Percentiles rank a stretch among this genome's conserved stretches.
Evolutionary conservation across 2,113 vertebrate species (phyloP).

Genomic region (Spheniscus mendiculus): DNA sequence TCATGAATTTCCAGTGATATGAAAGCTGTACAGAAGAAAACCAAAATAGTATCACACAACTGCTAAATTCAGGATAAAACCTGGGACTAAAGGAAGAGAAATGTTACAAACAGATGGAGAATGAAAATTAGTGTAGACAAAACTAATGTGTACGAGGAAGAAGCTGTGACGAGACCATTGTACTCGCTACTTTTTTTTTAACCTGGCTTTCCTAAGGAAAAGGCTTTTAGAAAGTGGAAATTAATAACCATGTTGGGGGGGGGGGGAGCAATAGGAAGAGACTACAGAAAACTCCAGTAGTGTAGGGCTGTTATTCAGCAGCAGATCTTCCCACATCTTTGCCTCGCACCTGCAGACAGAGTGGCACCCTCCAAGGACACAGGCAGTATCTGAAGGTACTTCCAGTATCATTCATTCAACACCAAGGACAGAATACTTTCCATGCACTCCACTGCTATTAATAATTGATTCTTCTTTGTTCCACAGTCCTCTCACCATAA

Average conservation of each 20-base stretch:
- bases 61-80: background rate
- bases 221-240: background rate
- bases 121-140: background rate
- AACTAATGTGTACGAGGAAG: background rate
- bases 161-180: background rate
- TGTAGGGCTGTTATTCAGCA: background rate
- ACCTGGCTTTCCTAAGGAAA: background rate
- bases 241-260: background rate
- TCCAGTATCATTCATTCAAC: background rate
- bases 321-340: background rate
- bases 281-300: background rate
- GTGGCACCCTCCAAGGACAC: background rate
- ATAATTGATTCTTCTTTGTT: background rate
- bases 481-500: background rate
- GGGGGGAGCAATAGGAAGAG: background rate
- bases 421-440: background rate
- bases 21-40: background rate
- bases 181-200: background rate
- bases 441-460: background rate
- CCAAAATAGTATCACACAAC: background rate
- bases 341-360: too few relatives aligned
- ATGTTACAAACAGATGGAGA: background rate
- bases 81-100: background rate
- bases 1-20: background rate
- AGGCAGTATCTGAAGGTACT: background rate